Base-by-base conservation (phyloP, 2,888 invertebrate genomes). In the Anticlea derivata region DNA sequence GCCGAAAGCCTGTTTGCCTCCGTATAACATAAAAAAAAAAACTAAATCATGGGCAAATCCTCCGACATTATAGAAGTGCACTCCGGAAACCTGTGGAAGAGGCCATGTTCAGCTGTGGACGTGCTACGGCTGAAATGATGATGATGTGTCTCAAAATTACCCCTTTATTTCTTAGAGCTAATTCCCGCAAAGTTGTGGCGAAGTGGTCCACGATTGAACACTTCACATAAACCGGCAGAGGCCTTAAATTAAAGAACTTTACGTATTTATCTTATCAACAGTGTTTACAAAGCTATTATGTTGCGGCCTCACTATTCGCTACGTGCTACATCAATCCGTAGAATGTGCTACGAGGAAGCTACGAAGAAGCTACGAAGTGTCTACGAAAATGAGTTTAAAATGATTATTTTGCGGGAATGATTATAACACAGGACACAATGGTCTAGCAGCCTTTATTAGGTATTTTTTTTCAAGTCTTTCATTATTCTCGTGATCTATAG, bases 241-340 rank as follows among this genome's bases (percentile, higher is more conserved):
- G 51, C 52, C 46, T 60, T 55, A 69, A 68, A 70, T 68, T 63
- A 68, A 69, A 62, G 63, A 71, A 73, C 61, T 68, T 72, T 63
- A 35, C 45, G 57, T 63, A 55, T 68, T 61, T 63, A 62, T 66
- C 59, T 61, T 62, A 67, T 65, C 56, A 57, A 46, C 50, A 55
- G 53, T 66, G 57, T 52, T 70, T 61, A 33, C 43, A 46, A 61
- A 63, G 58, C 58, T 54, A 50, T 64, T 60, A 47, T 41, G 47
- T 50, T 55, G 61, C 62, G 53, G 43, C 51, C 37, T 45, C 37
- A 37, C 4, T 31, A 17, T 34, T 44, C 38, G 11, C 60, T 65
- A 65, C 63, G 58, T 57, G 61, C 59, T 62, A 66, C 64, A 17
- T 34, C 22, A 27, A 29, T 54, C 17, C 60, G 61, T 60, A 59